Base-by-base conservation (phyloP, 1,140 invertebrate species). In the Lamellibrachia luymesi region DNA sequence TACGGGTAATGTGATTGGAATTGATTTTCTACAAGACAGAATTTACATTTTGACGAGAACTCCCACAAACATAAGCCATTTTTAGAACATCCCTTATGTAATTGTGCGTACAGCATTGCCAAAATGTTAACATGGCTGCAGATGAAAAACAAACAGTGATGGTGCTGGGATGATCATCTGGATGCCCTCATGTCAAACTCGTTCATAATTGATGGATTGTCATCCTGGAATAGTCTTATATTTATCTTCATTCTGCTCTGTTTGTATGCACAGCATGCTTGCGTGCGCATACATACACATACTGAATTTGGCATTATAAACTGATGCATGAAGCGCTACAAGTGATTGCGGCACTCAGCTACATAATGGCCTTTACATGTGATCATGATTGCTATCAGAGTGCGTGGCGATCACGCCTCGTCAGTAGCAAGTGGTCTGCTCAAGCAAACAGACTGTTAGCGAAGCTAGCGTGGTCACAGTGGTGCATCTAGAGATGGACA, bases 381-480 rank as follows among this genome's bases (percentile, higher is more conserved):
- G 64, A 80, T 80, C 64, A 80, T 80, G 64, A 80, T 80, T 80
- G 64, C 64, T 80, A 80, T 80, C 64, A 80, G 64, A 80, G 64
- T 80, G 64, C 17, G 25, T 17, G 64, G 8, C 64, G 64, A 80
- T 80, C 64, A 80, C 8, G 64, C 2, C 64, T 80, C 52, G 13
- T 56, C 64, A 8, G 64, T 80, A 80, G 13, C 64, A 4, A 80
- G 64, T 80, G 64, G 64, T 80, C 13, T 22, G 8, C 6, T 80
- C 64, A 17, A 80, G 17, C 64, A 80, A 38, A 22, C 64, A 80
- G 64, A 56, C 64, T 2, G 25, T 8, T 80, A 22, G 64, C 25
- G 4, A 80, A 80, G 64, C 64, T 80, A 38, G 38, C 38, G 13
- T 17, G 5, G 64, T 80, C 64, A 80, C 38, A 38, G 38, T 38